Percentiles rank a stretch among this genome's conserved stretches.
These are phyloP conservation scores for Antheraea mylitta DNA, from an alignment of 1,140 invertebrate species.

Conservation along the genomic window DNA sequence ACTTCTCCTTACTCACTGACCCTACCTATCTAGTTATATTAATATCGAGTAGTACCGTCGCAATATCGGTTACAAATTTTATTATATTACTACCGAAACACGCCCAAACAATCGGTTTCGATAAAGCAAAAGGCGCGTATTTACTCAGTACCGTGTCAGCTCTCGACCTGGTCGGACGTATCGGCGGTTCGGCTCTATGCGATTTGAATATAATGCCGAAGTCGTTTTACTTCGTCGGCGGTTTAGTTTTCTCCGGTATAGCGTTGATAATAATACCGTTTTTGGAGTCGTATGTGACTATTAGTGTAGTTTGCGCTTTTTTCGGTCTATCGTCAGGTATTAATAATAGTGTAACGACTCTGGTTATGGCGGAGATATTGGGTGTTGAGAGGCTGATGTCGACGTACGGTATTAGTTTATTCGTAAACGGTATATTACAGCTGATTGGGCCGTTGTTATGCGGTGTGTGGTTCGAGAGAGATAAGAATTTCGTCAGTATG, in stretches of 20 bases:
- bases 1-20: constrained; percentile 85
- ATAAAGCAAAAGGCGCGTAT: constrained; percentile 83
- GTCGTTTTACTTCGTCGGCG: constrained; percentile 89
- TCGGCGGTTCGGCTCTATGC: constrained; percentile 89
- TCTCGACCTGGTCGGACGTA: constrained; percentile 88
- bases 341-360: constrained; percentile 91
- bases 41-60: constrained; percentile 90
- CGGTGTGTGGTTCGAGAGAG: constrained; percentile 83
- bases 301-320: constrained; percentile 84
- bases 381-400: constrained; percentile 89
- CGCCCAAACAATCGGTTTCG: constrained; percentile 83
- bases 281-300: constrained; percentile 76
- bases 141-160: constrained; percentile 88
- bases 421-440: constrained; percentile 90
- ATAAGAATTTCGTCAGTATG: constrained; percentile 83
- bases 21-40: constrained; percentile 89
- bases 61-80: constrained; percentile 92
- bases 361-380: constrained; percentile 91
- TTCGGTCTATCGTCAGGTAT: constrained; percentile 90
- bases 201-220: constrained; percentile 88
- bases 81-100: constrained; percentile 89
- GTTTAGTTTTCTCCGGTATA: constrained; percentile 87
- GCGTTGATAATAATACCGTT: constrained; percentile 84
- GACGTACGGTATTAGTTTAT: constrained; percentile 91
- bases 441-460: constrained; percentile 89